Conservation (phyloP, 2,797 vertebrate genomes). For the Acanthiza pusilla region DNA sequence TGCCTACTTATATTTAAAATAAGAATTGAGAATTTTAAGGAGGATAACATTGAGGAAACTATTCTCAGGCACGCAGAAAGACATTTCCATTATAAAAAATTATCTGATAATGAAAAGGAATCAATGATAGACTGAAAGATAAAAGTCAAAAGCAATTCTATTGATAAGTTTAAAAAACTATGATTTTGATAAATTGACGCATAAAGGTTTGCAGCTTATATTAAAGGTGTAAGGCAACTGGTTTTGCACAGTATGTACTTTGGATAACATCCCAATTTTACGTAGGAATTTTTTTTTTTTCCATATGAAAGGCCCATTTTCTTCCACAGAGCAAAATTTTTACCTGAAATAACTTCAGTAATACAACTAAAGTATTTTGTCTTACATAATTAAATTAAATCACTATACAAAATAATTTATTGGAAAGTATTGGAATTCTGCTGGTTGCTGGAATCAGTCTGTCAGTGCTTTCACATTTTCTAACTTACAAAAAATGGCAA, state of each 20-base stretch:
- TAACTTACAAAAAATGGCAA: background rate
- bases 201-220: background rate
- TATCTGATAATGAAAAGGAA: slow-evolving; percentile 40
- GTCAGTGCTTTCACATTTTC: background rate
- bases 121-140: background rate
- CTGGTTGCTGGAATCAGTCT: background rate
- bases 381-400: slow-evolving; percentile 26
- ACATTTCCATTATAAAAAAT: slow-evolving; percentile 1
- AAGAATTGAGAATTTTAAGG: background rate
- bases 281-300: slow-evolving; percentile 11
- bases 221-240: slow-evolving; percentile 3
- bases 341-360: slow-evolving; percentile 33
- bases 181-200: slow-evolving; percentile 27
- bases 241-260: slow-evolving; percentile 22
- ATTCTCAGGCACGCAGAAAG: background rate
- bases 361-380: background rate
- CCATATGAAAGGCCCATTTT: slow-evolving; percentile 27
- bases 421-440: background rate
- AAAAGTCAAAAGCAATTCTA: slow-evolving; percentile 46
- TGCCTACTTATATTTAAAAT: background rate
- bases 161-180: slow-evolving; percentile 24
- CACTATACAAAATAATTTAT: background rate
- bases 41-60: background rate
- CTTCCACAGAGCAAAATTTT: slow-evolving; percentile 1
- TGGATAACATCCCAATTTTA: background rate